phyloP scores from a whole-genome alignment of 2,113 vertebrate genomes.

The Stomatorhinus ivindoensis region DNA sequence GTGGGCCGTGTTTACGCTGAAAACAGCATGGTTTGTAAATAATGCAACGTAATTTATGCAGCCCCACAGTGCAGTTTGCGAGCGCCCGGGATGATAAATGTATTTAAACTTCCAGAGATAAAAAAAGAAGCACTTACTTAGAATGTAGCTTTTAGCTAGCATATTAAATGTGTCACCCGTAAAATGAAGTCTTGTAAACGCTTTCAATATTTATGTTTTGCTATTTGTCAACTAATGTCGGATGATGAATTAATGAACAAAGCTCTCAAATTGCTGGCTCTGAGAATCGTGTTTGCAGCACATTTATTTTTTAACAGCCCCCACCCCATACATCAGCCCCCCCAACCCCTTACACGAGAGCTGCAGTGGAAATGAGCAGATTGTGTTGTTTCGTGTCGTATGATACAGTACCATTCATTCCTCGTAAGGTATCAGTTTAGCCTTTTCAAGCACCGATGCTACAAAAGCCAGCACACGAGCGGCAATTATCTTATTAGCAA shows the following conservation, averaged over 20 bases:
- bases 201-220: slow-evolving; percentile 67
- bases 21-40: slow-evolving; percentile 46
- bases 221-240: slow-evolving; percentile 69
- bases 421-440: slow-evolving; percentile 45
- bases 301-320: slow-evolving; percentile 65
- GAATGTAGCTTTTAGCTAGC: slow-evolving; percentile 60
- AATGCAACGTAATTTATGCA: slow-evolving; percentile 49
- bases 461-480: slow-evolving; percentile 52
- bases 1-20: slow-evolving; percentile 42
- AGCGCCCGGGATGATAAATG: slow-evolving; percentile 35
- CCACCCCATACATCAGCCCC: neutral
- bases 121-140: slow-evolving; percentile 37
- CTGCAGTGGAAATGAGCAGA: slow-evolving; percentile 59
- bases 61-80: slow-evolving; percentile 34
- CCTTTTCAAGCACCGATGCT: slow-evolving; percentile 39
- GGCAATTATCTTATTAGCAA: neutral
- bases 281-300: slow-evolving; percentile 46
- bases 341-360: slow-evolving; percentile 47
- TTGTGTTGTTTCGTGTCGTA: slow-evolving; percentile 58
- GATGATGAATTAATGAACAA: slow-evolving; percentile 67
- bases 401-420: slow-evolving; percentile 48
- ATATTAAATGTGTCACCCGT: slow-evolving; percentile 66
- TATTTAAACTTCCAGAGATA: slow-evolving; percentile 31
- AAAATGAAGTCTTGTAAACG: slow-evolving; percentile 59
- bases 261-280: slow-evolving; percentile 51